Evolutionary conservation across 2,888 invertebrate genomes (phyloP), one percentile per base, ranked within the genome.

Genomic region (Tryphoninae sp.): DNA sequence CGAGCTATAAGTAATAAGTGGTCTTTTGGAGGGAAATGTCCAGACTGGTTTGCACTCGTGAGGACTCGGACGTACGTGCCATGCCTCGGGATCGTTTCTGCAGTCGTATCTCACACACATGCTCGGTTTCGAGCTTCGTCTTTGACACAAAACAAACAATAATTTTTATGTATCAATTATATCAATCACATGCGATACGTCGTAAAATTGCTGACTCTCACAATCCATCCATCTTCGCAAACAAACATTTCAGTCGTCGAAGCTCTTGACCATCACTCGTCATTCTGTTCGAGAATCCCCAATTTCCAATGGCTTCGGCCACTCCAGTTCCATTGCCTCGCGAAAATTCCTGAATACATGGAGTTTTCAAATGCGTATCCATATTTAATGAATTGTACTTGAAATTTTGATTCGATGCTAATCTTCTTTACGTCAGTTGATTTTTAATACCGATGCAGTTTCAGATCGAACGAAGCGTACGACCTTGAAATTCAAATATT

Each of bases 261-360:
- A 91, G 82, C 80, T 91, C 91, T 53, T 89, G 87, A 0, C 91
- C 91, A 1, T 85, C 61, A 68, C 76, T 89, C 2, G 86, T 84
- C 0, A 88, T 77, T 73, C 81, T 81, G 19, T 86, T 87, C 2
- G 90, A 90, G 75, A 91, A 91, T 2, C 90, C 91, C 91, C 91
- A 91, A 83, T 89, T 90, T 26, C 90, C 89, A 49, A 91, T 72
- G 1, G 90, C 89, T 77, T 91, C 90, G 1, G 89, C 89, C 3
- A 88, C 89, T 11, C 90, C 89, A 0, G 86, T 88, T 0, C 89
- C 88, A 73, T 85, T 75, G 1, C 88, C 89, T 69, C 75, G 83
- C 3, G 89, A 90, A 86, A 84, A 89, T 71, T 89, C 87, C 4
- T 83, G 49, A 1, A 83, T 84, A 26, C 89, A 89, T 1, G 86